Evolutionary conservation across 2,113 vertebrate species (phyloP), one percentile per base, ranked within the genome.

Genomic region (Seriola quinqueradiata): DNA sequence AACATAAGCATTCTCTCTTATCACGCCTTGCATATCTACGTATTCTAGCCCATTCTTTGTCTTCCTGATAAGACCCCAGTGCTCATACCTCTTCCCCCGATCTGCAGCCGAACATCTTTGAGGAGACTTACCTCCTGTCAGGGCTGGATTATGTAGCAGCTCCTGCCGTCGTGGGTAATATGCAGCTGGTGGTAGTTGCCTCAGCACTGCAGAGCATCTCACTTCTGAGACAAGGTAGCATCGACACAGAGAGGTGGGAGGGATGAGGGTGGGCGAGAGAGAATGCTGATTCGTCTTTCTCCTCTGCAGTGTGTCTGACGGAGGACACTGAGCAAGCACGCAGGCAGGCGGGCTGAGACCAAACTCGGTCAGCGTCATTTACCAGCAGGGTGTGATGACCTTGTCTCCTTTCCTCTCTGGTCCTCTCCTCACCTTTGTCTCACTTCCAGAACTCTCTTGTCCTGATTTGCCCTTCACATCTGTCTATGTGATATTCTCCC

Each of bases 271-370:
- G 52, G 72, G 65, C 55, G 17, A 34, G 38, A 34, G 38, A 79
- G 78, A 55, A 11, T 17, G 55, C 84, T 93, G 91, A 93, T 92
- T 93, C 58, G 88, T 67, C 78, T 67, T n/a, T 74, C 80, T 86
- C 77, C 77, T 87, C 90, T 93, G 89, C 93, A 92, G 87, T 81
- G 87, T 81, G 75, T 28, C 77, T 80, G 87, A 89, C 0, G 32
- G 76, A 82, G 69, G 68, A 73, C 36, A 61, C 44, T 8, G 17
- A 74, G 38, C 17, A 54, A 57, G 66, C 19, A 54, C 44, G 36
- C 44, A 44, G 75, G 38, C 34, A 52, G 46, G 21, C 36, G 60
- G 63, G 28, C 67, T n/a, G 75, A 55, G 48, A 63, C 25, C 69
- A 74, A 78, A 90, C 68, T 54, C 4, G 4, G 74, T 74, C 84